phyloP scores from a whole-genome alignment of 2,888 invertebrate species.

The Eristalinus aeneus region DNA sequence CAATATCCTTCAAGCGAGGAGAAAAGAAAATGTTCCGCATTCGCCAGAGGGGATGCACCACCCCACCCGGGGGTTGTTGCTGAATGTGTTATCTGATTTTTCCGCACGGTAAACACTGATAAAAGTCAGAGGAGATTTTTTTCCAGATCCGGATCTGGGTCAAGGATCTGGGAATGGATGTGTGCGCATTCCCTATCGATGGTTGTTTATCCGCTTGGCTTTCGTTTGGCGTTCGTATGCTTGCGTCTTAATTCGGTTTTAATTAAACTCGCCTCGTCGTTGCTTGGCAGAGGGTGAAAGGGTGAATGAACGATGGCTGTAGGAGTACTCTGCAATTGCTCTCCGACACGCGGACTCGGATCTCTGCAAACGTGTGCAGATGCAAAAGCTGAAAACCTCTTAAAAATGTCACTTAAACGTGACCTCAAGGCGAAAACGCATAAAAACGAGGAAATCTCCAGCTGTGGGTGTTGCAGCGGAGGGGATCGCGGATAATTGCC shows the following conservation, averaged over 20 bases:
- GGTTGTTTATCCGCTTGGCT: background rate
- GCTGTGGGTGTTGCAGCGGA: background rate
- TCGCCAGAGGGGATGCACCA: background rate
- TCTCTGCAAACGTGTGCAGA: background rate
- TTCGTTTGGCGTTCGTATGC: background rate
- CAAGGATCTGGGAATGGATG: background rate
- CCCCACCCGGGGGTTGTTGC: background rate
- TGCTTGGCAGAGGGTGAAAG: background rate
- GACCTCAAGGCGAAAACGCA: background rate
- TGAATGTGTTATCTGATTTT: constrained; percentile 43
- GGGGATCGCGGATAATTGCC: background rate
- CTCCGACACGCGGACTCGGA: background rate
- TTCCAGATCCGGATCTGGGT: background rate
- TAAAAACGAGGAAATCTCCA: background rate
- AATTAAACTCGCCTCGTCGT: background rate
- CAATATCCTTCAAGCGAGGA: background rate
- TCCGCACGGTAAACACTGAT: constrained; percentile 51
- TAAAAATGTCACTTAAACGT: background rate
- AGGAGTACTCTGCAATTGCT: background rate
- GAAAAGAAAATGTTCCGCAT: background rate
- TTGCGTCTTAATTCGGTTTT: background rate
- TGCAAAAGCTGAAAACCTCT: background rate
- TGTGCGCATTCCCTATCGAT: background rate
- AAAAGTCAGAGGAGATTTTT: background rate
- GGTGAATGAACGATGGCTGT: background rate